Evolutionary conservation across 1,140 invertebrate species (phyloP), one percentile per base, ranked within the genome.

Genomic region (Caenorhabditis tropicalis): DNA sequence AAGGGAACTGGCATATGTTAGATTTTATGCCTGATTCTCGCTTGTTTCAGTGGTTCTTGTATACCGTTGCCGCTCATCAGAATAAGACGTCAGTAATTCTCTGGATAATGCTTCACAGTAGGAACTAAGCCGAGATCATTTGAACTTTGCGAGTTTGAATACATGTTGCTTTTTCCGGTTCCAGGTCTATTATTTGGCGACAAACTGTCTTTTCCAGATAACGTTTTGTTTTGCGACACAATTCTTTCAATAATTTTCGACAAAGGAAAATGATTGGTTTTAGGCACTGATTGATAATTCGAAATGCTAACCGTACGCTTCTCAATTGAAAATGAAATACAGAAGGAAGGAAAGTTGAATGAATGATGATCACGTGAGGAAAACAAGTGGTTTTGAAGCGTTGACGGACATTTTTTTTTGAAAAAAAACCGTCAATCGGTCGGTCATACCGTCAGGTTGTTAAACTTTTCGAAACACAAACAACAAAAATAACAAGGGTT

Each of bases 391-490:
- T 74, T 46, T 43, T 65, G 15, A 65, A 65, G 31, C 58, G 58
- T 3, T 65, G 58, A 65, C 31, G 65, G 36, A n/a, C 65, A n/a
- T 46, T 74, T 74, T 39, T 74, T n/a, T n/a, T n/a, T n/a, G n/a
- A n/a, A 36, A 43, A 65, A 74, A 74, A 74, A 74, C 65, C n/a
- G 65, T 74, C 65, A 74, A 74, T 74, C n/a, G 65, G 36, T 74
- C 65, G 65, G 65, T 74, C 65, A 74, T 43, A 43, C 65, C 65
- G 43, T 74, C 65, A 74, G 36, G 65, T 74, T 74, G 65, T 74
- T 74, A 74, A 74, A 74, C 65, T 74, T 74, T 74, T 46, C n/a
- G 29, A 74, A 65, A 65, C 58, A 74, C 65, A 74, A 74, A 74
- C 65, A 74, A 43, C 65, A 43, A 74, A 74, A 74, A 74, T 74